Base-by-base conservation (phyloP, 2,797 vertebrate species). In the Acipenser ruthenus region DNA sequence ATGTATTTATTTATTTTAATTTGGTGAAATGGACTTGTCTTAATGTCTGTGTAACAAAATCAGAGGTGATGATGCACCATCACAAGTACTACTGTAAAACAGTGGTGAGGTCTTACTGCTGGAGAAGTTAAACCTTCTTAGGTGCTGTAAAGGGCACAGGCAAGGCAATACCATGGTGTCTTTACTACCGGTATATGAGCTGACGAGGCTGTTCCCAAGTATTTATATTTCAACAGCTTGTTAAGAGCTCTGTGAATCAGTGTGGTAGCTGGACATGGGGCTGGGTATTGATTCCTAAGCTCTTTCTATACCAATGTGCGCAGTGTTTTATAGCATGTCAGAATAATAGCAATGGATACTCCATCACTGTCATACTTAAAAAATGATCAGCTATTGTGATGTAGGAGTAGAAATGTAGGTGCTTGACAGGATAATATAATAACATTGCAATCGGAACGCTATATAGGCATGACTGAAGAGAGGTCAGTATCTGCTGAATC, bases 341-440 rank as follows among this genome's bases (percentile, higher is more conserved):
- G 88, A 88, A 87, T 88, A 86, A 92, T 89, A 90, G 86, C 82
- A 79, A 80, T 68, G 80, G 84, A 81, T 75, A 83, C 88, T 93
- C 90, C 80, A 84, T 94, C 90, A 89, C 88, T 85, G 89, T 90
- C 91, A 89, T 86, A 84, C 85, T 89, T 89, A 90, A 88, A 88
- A 88, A 89, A 88, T 85, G 87, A 87, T 86, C 86, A 79, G 84
- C 83, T 85, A 85, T 87, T 89, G 88, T 91, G 86, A 85, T 87
- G 83, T 87, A 86, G 84, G 82, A 87, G 84, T 87, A 89, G 86
- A 88, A 87, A 86, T 88, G 87, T 84, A 89, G 86, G 87, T 86
- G 87, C 82, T 88, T 90, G 87, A 88, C 86, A 82, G 84, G 82
- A 88, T 86, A 87, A 87, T 89, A 87, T 87, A 89, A 87, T 69